These are phyloP conservation scores for Parotia lawesii DNA, from an alignment of 2,113 vertebrate genomes.

Conservation along the genomic window DNA sequence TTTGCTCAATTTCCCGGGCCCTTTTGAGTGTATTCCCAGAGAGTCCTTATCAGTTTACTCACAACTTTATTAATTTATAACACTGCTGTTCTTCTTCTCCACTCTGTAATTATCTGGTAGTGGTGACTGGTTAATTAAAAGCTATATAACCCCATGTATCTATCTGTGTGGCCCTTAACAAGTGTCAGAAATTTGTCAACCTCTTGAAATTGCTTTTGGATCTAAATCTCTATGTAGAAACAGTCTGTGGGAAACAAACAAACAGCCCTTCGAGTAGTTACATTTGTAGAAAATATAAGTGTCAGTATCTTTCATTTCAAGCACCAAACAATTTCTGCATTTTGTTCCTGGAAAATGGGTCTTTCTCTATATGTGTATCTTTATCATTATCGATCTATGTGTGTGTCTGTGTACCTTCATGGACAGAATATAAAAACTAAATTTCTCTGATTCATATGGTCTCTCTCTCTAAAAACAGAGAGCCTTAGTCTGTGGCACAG, in stretches of 20 bases:
- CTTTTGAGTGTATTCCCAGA: constrained; percentile 5
- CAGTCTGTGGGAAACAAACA: neutral
- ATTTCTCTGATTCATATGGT: neutral
- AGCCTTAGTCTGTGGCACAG: neutral
- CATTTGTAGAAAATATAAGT: neutral
- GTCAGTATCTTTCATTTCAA: neutral
- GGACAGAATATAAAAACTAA: neutral
- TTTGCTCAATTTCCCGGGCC: neutral
- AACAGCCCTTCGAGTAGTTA: neutral
- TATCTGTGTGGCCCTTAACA: neutral
- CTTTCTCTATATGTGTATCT: neutral
- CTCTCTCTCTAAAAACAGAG: neutral
- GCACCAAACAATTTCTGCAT: neutral
- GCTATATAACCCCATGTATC: neutral
- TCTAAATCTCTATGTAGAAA: neutral
- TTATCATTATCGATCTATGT: neutral
- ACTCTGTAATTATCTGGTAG: neutral
- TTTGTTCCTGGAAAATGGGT: neutral
- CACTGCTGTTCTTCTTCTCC: neutral
- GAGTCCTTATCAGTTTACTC: neutral
- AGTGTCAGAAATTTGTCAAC: neutral
- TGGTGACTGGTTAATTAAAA: neutral
- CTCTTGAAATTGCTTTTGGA: neutral
- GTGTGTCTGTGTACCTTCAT: neutral
- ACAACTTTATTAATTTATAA: constrained; percentile 8